Percentiles rank a stretch among this genome's conserved stretches.
Evolutionary conservation across 2,113 vertebrate species (phyloP).

Genomic region (Alethe castanea): DNA sequence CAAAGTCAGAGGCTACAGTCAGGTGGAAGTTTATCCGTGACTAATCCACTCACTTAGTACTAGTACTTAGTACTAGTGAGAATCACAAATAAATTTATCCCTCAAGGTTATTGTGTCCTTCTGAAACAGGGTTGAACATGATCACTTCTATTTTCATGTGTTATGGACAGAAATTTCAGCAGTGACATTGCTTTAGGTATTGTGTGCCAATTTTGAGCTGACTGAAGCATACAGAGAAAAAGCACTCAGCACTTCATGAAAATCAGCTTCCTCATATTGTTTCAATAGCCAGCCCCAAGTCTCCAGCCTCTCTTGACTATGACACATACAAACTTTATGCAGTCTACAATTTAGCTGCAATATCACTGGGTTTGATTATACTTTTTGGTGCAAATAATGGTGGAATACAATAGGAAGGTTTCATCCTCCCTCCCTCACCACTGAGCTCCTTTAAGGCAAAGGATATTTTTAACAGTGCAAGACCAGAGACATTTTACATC

Average conservation of each 20-base stretch:
- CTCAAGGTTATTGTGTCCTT: not conserved
- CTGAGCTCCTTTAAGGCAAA: not conserved
- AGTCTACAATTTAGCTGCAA: not conserved
- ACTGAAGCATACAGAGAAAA: not conserved
- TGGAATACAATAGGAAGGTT: not conserved
- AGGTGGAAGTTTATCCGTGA: not conserved
- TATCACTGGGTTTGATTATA: not conserved
- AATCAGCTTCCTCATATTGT: not conserved
- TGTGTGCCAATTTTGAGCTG: not conserved
- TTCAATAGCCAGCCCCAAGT: not conserved
- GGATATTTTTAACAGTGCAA: not conserved
- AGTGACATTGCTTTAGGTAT: not conserved
- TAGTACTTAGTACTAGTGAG: not conserved
- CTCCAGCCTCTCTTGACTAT: not conserved
- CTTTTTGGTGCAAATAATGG: not conserved
- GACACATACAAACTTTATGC: not conserved
- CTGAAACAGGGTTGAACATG: not conserved
- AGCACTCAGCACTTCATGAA: not conserved
- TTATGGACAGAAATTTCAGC: not conserved
- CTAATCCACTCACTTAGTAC: not conserved
- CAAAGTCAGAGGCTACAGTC: not conserved
- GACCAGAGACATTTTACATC: not conserved
- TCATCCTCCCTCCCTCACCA: not conserved
- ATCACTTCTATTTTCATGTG: not conserved
- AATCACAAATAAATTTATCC: not conserved